Conservation (phyloP, 92 coral and sea anemone genomes). For the Porites lobata region DNA sequence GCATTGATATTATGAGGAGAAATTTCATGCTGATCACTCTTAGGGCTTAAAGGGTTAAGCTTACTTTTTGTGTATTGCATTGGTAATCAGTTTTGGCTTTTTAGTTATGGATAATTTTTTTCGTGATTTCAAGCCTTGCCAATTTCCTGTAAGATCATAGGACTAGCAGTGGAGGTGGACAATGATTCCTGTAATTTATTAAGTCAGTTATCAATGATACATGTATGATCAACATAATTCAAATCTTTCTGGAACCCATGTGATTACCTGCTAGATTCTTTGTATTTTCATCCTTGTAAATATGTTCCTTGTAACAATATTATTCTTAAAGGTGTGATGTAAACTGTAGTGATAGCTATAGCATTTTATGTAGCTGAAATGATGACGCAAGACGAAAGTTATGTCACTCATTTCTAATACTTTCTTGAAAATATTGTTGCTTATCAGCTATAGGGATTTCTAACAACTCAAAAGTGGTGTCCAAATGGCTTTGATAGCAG, state of each 20-base stretch:
- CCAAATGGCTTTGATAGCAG: too few relatives aligned
- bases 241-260: neutral
- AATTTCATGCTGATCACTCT: too few relatives aligned
- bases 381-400: too few relatives aligned
- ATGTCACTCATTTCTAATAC: too few relatives aligned
- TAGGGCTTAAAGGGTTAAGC: neutral
- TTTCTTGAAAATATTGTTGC: too few relatives aligned
- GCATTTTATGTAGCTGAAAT: neutral
- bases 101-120: neutral
- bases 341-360: neutral
- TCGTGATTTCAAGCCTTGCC: neutral
- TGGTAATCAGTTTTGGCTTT: neutral
- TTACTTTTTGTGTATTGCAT: neutral
- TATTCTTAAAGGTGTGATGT: neutral
- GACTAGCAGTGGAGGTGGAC: neutral
- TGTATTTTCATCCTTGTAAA: neutral
- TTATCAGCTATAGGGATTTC: too few relatives aligned
- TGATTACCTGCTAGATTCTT: slow-evolving; percentile 8
- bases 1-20: too few relatives aligned
- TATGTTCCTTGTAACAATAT: slow-evolving; percentile 1
- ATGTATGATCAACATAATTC: neutral
- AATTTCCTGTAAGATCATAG: neutral
- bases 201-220: neutral
- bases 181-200: neutral
- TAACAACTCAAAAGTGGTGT: too few relatives aligned